Conservation (phyloP, 2,113 vertebrate genomes). For the Aegithalos caudatus region DNA sequence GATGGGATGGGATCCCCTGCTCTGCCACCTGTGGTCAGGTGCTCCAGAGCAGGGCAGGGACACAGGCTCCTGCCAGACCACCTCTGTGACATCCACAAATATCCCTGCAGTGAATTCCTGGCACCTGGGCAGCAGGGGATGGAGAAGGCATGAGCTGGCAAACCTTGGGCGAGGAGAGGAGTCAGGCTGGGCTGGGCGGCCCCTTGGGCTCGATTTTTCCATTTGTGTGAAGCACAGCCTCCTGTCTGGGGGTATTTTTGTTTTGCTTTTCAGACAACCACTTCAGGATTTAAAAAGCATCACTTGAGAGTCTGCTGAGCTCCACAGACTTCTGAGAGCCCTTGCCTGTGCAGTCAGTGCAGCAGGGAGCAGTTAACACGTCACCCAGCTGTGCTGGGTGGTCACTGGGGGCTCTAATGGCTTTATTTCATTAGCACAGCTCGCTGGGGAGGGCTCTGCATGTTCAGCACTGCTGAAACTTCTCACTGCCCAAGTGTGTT, state of each 20-base stretch:
- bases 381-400: neutral
- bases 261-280: neutral
- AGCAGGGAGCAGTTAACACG: neutral
- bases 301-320: neutral
- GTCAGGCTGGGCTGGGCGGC: neutral
- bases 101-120: neutral
- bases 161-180: fast-evolving
- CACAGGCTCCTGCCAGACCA: neutral
- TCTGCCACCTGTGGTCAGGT: fast-evolving
- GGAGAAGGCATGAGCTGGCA: neutral
- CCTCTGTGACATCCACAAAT: neutral
- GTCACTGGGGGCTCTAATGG: neutral
- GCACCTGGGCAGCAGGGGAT: neutral
- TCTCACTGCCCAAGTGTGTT: neutral
- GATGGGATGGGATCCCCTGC: fast-evolving
- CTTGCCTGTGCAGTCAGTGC: neutral
- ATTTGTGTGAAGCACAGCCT: neutral
- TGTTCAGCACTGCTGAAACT: neutral
- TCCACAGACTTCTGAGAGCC: neutral
- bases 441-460: neutral
- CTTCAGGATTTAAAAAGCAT: constrained; percentile 18
- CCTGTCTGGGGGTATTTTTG: neutral
- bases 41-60: neutral
- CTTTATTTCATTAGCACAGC: neutral
- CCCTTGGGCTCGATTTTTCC: neutral